Conservation (phyloP, 92 coral and sea anemone genomes). For the Porites rus region DNA sequence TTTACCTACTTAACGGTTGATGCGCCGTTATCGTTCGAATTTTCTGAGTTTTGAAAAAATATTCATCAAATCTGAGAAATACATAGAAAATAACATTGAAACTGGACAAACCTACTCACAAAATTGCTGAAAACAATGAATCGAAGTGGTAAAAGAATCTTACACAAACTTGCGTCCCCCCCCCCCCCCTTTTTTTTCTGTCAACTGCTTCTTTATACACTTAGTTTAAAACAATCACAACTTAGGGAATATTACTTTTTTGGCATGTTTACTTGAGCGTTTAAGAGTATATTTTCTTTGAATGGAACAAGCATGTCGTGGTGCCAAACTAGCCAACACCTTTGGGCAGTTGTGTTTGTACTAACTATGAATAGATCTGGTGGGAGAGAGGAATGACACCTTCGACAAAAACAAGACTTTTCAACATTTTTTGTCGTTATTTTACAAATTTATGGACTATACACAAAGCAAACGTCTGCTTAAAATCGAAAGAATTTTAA, state of each 20-base stretch:
- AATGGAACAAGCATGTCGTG: slow-evolving; percentile 17
- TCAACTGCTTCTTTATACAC: too few relatives aligned
- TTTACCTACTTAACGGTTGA: too few relatives aligned
- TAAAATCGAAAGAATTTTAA: slow-evolving; percentile 27
- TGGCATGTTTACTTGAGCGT: slow-evolving; percentile 28
- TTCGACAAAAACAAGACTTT: background rate
- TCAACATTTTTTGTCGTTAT: background rate
- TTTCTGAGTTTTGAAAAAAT: background rate
- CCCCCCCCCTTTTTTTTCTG: too few relatives aligned
- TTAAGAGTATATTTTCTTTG: slow-evolving; percentile 37
- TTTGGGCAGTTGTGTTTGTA: slow-evolving; percentile 25
- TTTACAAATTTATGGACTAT: background rate
- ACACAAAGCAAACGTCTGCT: background rate
- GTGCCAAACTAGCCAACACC: slow-evolving; percentile 37
- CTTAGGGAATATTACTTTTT: slow-evolving; percentile 2
- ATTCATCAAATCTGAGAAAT: background rate
- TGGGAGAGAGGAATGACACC: background rate
- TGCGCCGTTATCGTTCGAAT: background rate
- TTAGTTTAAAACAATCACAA: background rate
- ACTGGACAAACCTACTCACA: slow-evolving; percentile 7
- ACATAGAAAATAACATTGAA: background rate
- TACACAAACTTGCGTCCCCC: too few relatives aligned
- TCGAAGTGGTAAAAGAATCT: too few relatives aligned
- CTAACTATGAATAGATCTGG: slow-evolving; percentile 27
- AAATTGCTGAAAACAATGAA: background rate